A percentile compares a stretch with the other conserved stretches of the same genome.
Conservation (phyloP, 2,797 vertebrate species). For the Coilia nasus region DNA sequence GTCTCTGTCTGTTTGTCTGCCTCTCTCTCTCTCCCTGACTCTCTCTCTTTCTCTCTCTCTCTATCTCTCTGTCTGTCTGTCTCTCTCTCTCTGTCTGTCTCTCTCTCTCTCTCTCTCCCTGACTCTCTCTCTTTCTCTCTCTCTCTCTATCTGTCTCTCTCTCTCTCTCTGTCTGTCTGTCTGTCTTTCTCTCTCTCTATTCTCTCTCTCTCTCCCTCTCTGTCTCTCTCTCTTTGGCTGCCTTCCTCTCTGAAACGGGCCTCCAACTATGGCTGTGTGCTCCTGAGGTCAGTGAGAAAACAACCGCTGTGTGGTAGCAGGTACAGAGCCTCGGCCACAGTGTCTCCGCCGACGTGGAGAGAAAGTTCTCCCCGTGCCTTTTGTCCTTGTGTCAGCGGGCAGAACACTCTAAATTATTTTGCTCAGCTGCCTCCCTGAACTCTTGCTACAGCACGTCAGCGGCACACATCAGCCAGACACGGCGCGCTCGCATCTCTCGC, state of each 20-base stretch:
- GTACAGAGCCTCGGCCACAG: slow-evolving; percentile 70
- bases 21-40: neutral
- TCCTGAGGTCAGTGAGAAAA: slow-evolving; percentile 77
- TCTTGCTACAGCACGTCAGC: slow-evolving; percentile 81
- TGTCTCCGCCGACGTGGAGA: slow-evolving; percentile 76
- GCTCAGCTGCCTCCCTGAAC: slow-evolving; percentile 84
- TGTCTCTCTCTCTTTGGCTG: slow-evolving; percentile 46
- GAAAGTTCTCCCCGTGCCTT: slow-evolving; percentile 76
- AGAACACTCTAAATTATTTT: slow-evolving; percentile 84
- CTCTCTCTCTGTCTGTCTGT: slow-evolving; percentile 34
- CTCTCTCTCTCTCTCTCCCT: neutral
- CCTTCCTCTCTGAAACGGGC: neutral
- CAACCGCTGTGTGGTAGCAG: slow-evolving; percentile 77
- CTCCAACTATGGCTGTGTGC: slow-evolving; percentile 64
- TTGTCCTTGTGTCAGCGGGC: slow-evolving; percentile 85
- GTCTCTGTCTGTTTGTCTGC: no score
- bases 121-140: neutral
- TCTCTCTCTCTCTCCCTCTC: slow-evolving; percentile 1
- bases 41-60: neutral
- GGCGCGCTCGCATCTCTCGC: slow-evolving; percentile 50
- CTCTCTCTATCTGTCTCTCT: neutral
- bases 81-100: slow-evolving; percentile 24
- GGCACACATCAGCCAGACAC: slow-evolving; percentile 75
- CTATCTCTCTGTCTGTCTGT: slow-evolving; percentile 37
- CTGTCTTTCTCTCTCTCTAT: neutral